Base-by-base conservation (phyloP, 2,113 vertebrate genomes). In the Gallinago media region DNA sequence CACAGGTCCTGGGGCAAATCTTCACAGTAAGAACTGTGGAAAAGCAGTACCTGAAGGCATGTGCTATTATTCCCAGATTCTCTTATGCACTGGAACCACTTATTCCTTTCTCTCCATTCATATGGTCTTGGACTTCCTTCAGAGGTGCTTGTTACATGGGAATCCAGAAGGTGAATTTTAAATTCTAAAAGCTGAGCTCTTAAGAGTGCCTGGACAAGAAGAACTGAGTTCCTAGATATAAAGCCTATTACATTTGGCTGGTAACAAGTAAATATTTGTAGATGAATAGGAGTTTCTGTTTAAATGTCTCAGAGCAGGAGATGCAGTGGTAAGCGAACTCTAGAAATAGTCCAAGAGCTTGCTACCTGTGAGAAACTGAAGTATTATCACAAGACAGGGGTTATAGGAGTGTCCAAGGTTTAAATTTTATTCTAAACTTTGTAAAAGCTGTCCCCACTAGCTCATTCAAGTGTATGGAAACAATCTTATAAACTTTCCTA, bases 301-400 rank as follows among this genome's bases (percentile, higher is more conserved):
- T 63, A 73, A 2, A 18, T 66, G 38, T 56, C 63, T 93, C 22
- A 14, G 50, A 79, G 47, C 22, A 65, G 47, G 68, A 90, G 85
- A 38, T 77, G 32, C 46, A 63, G 67, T 73, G 25, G 38, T 55
- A 84, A 82, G 44, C 0, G 1, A 91, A 42, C 55, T 91, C 38
- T 83, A 93, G 77, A 67, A 95, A 47, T 29, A 62, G 44, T 32
- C 32, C 44, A 67, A 38, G n/a, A 73, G 15, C 59, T 71, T 80
- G 4, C 25, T 67, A 54, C 17, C 27, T 67, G 17, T 74, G 63
- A 62, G 79, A 83, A 90, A 27, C 12, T 9, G 17, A 74, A 74
- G 22, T 32, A 20, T 54, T 71, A 16, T 49, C 4, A 27, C 20
- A 21, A 46, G 58, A 9, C 18, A 27, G 31, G 49, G 74, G 46